Evolutionary conservation across 2,888 invertebrate genomes (phyloP), one percentile per base, ranked within the genome.

Genomic region (Trisateles emortualis): DNA sequence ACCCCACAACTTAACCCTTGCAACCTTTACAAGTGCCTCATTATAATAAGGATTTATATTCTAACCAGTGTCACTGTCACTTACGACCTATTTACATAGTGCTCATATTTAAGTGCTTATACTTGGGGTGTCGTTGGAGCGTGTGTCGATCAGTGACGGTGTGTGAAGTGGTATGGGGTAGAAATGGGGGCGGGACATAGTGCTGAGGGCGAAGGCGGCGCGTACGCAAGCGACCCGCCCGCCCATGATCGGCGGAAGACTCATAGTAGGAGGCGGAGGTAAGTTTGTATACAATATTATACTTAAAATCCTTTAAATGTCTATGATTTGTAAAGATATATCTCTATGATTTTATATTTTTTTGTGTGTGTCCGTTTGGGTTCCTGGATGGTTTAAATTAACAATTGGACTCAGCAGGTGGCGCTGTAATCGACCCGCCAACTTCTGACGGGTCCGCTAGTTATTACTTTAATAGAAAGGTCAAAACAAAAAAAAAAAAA

Each of bases 161-260:
- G 88, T 86, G 86, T 88, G 87, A 78, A 79, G 87, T 86, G 88
- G 86, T 77, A 90, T 89, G 90, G 88, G 88, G 83, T 87, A 89
- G 74, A 59, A 77, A 93, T 92, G 92, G 93, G 93, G 72, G 91
- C 93, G 63, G 92, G 91, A 68, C 92, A 93, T 64, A 93, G 93
- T 81, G 92, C 90, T 79, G 93, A 93, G 78, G 90, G 88, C 72
- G 91, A 88, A 47, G 86, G 84, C 73, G 88, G 90, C 80, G 90
- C 90, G 62, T 88, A 85, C 79, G 88, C 91, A 44, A 91, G 93
- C 86, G 92, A 92, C 74, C 91, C 92, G 86, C 90, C 92, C 74
- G 83, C 91, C 78, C 86, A 84, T 49, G 83, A 87, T 56, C 86
- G 90, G 65, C 84, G 81, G 71, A 91, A 90, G 77, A 76, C 73